A percentile compares a stretch with the other conserved stretches of the same genome.
These are phyloP conservation scores for Cirrhinus molitorella DNA, from an alignment of 2,797 vertebrate species.

Conservation along the genomic window DNA sequence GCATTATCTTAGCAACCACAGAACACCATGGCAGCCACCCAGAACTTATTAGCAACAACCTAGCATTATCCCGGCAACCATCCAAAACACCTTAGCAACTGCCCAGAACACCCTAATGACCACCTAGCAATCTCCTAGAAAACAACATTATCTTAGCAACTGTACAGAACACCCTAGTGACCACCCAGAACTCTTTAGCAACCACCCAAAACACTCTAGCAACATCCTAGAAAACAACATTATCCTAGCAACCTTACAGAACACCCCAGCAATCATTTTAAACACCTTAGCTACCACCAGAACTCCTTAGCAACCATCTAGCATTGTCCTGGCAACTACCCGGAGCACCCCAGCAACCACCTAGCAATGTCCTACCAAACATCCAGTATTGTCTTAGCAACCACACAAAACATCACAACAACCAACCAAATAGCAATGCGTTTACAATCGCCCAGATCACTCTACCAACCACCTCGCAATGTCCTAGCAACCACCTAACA, in stretches of 20 bases:
- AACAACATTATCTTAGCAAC: no score
- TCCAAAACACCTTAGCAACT: background rate
- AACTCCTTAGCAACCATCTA: background rate
- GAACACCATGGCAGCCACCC: background rate
- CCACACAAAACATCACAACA: background rate
- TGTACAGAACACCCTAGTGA: no score
- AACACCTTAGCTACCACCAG: background rate
- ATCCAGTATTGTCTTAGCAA: background rate
- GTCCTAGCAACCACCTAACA: no score
- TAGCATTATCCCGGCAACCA: background rate
- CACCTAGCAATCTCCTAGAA: background rate
- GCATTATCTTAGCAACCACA: background rate
- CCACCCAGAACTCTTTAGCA: no score
- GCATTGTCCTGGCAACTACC: background rate
- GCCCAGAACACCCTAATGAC: background rate
- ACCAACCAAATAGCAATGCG: background rate
- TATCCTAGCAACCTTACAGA: background rate
- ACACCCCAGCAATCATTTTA: no score
- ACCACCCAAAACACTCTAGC: background rate
- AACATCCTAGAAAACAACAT: no score
- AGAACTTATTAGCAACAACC: background rate
- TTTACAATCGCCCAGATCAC: background rate
- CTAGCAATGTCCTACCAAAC: background rate
- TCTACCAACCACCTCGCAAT: background rate
- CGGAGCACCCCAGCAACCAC: background rate